Base-by-base conservation (phyloP, 2,113 vertebrate species). In the Hymenochirus boettgeri region DNA sequence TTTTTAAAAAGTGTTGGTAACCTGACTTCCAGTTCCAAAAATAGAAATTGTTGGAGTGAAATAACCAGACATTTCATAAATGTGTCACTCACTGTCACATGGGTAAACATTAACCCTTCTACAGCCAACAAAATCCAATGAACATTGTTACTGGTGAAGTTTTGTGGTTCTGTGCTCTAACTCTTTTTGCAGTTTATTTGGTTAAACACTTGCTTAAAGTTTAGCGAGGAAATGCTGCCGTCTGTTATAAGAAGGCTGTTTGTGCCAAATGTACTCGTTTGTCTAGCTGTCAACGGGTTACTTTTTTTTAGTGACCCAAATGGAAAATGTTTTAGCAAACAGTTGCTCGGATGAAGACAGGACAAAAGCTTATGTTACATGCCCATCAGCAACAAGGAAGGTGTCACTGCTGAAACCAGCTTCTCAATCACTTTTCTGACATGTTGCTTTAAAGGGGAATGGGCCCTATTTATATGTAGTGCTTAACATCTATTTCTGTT, bases 321-420 rank as follows among this genome's bases (percentile, higher is more conserved):
- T 65, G 63, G 63, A 65, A 65, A 65, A 65, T 65, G 42, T 65
- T 65, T 57, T 50, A 65, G 63, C 33, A 46, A 46, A 26, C 63
- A 57, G 63, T 31, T 57, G 63, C 54, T 65, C 26, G 23, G 42
- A 24, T 46, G 37, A 19, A 57, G 27, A 29, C 27, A 57, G 17
- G 53, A 26, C 48, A 57, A 48, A 65, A 11, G 46, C 63, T 65
- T 57, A 57, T 57, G 63, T 65, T 65, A 57, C 63, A 50, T 25
- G 27, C n/a, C 46, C 53, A 48, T 65, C 63, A 65, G 54, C 54
- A 57, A 57, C 54, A 57, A 25, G 45, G 46, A 57, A 31, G 6
- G 29, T 46, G 25, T 56, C 52, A 56, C 63, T 57, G 27, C 45
- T 37, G 26, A 48, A 31, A 22, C 22, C 15, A 26, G 19, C 48